phyloP scores from a whole-genome alignment of 1,140 invertebrate species.

The Acyrthosiphon pisum region DNA sequence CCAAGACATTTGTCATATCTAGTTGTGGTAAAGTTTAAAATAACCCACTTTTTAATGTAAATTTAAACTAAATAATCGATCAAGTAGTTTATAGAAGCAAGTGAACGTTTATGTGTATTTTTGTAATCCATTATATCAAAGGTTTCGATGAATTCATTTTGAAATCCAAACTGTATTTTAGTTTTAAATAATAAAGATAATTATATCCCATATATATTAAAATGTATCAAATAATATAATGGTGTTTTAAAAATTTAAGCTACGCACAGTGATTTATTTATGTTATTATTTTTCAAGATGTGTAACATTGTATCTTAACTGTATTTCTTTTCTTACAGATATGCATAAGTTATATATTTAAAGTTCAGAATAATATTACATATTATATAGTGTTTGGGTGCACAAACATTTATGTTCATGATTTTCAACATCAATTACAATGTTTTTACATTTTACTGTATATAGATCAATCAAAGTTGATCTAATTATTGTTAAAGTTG shows the following conservation, averaged over 20 bases:
- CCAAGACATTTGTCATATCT: slow-evolving; percentile 75
- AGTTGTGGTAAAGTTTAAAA: slow-evolving; percentile 75
- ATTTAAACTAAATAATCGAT: slow-evolving; percentile 46
- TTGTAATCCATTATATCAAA: slow-evolving; percentile 45
- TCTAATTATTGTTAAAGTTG: not conserved
- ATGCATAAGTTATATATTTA: not conserved
- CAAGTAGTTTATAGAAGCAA: slow-evolving; percentile 57
- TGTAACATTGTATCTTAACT: slow-evolving; percentile 1
- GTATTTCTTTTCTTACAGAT: not conserved
- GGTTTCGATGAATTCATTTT: slow-evolving; percentile 47
- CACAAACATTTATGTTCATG: not conserved
- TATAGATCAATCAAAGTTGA: not conserved
- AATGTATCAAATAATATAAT: slow-evolving; percentile 27
- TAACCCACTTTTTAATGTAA: not conserved
- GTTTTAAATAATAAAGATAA: slow-evolving; percentile 4
- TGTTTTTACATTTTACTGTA: not conserved
- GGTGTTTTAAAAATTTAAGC: slow-evolving; percentile 15
- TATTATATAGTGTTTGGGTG: not conserved
- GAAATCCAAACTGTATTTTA: slow-evolving; percentile 40
- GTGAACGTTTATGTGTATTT: slow-evolving; percentile 51
- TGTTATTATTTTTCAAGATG: slow-evolving; percentile 29
- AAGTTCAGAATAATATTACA: not conserved
- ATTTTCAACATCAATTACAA: not conserved
- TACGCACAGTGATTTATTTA: slow-evolving; percentile 2
- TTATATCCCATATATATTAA: slow-evolving; percentile 1